Conservation (phyloP, 2,888 invertebrate genomes). For the Drosophila koepferae region DNA sequence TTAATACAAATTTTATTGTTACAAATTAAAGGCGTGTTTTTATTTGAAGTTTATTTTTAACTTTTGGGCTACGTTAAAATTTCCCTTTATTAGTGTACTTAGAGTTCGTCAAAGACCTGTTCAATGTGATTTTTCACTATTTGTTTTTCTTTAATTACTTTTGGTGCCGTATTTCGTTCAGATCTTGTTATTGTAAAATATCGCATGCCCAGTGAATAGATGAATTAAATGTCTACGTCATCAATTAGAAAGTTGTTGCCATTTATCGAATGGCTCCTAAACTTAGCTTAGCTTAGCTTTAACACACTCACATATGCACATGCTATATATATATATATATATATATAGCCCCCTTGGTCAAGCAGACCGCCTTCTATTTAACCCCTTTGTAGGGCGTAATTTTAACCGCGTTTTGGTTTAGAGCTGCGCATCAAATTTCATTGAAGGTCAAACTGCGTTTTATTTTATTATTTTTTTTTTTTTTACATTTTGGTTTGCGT, state of each 20-base stretch:
- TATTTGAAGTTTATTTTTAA: neutral
- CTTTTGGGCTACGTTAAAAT: neutral
- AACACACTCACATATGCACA: neutral
- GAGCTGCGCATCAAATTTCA: slow-evolving; percentile 64
- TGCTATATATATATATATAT: no score
- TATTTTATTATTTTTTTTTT: slow-evolving; percentile 4
- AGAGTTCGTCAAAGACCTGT: neutral
- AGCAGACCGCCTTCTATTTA: neutral
- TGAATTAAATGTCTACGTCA: slow-evolving; percentile 33
- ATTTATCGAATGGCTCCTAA: slow-evolving; percentile 50
- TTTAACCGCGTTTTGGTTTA: slow-evolving; percentile 35
- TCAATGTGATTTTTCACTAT: slow-evolving; percentile 2
- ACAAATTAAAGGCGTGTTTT: neutral
- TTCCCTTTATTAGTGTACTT: neutral
- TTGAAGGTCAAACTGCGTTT: slow-evolving; percentile 74
- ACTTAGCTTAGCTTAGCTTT: slow-evolving; percentile 27
- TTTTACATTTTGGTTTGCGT: slow-evolving; percentile 38
- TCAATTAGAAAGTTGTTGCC: slow-evolving; percentile 68
- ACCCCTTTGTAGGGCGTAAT: slow-evolving; percentile 25
- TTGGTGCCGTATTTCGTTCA: slow-evolving; percentile 32
- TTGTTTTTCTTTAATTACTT: slow-evolving; percentile 28
- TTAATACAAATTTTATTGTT: neutral
- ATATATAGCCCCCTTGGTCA: neutral
- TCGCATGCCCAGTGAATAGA: slow-evolving; percentile 57
- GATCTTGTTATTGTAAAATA: slow-evolving; percentile 39